Conservation (phyloP, 2,888 invertebrate species). For the Lordiphosa andalusiaca region DNA sequence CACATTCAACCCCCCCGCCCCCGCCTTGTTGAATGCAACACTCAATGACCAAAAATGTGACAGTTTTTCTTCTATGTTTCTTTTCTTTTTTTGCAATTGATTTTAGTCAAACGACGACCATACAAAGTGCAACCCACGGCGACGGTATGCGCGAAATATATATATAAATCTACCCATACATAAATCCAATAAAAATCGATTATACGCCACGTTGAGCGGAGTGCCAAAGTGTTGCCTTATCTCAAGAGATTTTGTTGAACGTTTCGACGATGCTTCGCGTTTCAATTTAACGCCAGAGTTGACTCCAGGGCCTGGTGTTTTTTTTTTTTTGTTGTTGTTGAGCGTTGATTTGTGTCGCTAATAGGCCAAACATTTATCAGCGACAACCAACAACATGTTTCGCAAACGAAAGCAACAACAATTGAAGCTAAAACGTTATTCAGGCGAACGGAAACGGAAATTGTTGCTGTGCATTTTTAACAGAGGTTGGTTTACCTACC, state of each 20-base stretch:
- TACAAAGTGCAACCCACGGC: constrained; percentile 12
- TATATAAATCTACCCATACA: neutral
- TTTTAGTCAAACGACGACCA: constrained; percentile 54
- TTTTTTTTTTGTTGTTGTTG: no score
- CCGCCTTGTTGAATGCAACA: constrained; percentile 1
- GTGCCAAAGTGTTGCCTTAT: constrained; percentile 21
- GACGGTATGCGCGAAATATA: constrained; percentile 21
- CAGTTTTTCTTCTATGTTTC: constrained; percentile 22
- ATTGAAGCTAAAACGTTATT: constrained; percentile 41
- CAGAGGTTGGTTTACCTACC: constrained; percentile 49
- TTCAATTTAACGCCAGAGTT: constrained; percentile 71
- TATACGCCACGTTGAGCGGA: constrained; percentile 65
- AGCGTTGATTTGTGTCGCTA: constrained; percentile 26
- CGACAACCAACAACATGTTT: constrained; percentile 37
- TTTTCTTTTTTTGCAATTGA: constrained; percentile 43
- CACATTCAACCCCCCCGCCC: neutral
- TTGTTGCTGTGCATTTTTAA: constrained; percentile 74
- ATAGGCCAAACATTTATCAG: constrained; percentile 55
- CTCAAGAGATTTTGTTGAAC: constrained; percentile 29
- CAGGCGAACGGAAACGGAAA: constrained; percentile 67
- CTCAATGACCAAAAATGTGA: constrained; percentile 22
- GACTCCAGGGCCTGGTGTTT: constrained; percentile 2
- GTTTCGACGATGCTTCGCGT: constrained; percentile 20
- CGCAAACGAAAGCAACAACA: constrained; percentile 54
- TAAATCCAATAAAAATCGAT: constrained; percentile 58